phyloP scores from a whole-genome alignment of 2,797 vertebrate genomes.

The Hypotaenidia philippensis region DNA sequence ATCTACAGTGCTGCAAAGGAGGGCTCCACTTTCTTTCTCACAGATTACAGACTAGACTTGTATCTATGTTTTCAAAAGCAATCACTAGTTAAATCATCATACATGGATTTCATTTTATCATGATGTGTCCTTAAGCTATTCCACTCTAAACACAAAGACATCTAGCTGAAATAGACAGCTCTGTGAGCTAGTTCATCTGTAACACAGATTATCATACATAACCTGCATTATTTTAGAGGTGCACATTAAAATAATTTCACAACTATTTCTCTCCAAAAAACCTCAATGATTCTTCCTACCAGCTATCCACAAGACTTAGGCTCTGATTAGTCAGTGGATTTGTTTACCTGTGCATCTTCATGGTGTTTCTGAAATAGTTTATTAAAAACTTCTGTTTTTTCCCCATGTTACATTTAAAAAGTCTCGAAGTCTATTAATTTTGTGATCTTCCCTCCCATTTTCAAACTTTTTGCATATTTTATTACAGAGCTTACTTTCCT shows the following conservation, averaged over 20 bases:
- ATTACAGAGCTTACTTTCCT: background rate
- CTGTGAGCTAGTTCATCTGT: background rate
- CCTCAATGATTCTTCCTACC: background rate
- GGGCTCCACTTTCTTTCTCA: background rate
- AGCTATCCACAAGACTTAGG: background rate
- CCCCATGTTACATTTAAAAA: background rate
- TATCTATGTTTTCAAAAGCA: background rate
- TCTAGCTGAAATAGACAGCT: background rate
- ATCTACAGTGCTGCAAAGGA: background rate
- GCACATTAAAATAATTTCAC: background rate
- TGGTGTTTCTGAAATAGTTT: background rate
- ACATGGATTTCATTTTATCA: background rate
- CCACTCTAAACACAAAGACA: background rate
- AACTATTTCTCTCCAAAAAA: rapidly evolving
- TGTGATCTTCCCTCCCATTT: background rate
- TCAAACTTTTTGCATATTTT: background rate
- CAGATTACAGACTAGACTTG: background rate
- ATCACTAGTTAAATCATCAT: background rate
- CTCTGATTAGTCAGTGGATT: background rate
- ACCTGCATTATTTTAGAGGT: background rate
- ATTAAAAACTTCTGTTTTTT: background rate
- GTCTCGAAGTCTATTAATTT: background rate
- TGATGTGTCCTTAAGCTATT: background rate
- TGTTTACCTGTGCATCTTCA: background rate
- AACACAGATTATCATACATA: background rate